phyloP scores from a whole-genome alignment of 1,140 invertebrate genomes.

The Drosophila sturtevanti region DNA sequence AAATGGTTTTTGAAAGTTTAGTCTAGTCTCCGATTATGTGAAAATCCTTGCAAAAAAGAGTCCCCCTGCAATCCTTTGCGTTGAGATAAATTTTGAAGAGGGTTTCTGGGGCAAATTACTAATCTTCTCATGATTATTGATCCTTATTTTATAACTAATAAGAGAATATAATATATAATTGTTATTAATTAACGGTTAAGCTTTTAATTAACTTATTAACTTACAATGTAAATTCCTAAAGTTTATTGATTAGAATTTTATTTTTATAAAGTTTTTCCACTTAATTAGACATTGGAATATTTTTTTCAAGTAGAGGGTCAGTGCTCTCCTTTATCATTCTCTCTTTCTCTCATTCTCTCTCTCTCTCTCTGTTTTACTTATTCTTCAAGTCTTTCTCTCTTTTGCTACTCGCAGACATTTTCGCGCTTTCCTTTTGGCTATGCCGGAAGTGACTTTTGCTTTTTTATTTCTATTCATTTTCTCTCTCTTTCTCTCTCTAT shows the following conservation, averaged over 20 bases:
- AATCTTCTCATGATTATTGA: too few relatives aligned
- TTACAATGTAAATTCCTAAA: too few relatives aligned
- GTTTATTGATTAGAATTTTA: neutral
- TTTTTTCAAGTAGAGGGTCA: conserved; percentile 17
- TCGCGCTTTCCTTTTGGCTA: conserved; percentile 70
- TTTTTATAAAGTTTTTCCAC: conserved; percentile 20
- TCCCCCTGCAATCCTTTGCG: too few relatives aligned
- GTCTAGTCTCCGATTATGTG: too few relatives aligned
- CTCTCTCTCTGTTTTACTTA: conserved; percentile 13
- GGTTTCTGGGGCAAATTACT: too few relatives aligned
- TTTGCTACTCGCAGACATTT: conserved; percentile 58
- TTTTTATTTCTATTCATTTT: conserved; percentile 50
- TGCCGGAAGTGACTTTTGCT: conserved; percentile 80
- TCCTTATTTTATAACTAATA: too few relatives aligned
- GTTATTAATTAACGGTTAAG: too few relatives aligned
- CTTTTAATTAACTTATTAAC: too few relatives aligned
- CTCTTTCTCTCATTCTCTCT: neutral
- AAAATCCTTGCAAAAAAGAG: too few relatives aligned
- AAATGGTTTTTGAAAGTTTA: too few relatives aligned
- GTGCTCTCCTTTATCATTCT: neutral
- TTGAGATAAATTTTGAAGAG: too few relatives aligned
- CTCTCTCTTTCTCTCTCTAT: neutral
- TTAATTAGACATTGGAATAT: conserved; percentile 49
- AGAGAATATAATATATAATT: too few relatives aligned
- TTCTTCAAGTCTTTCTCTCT: neutral